Evolutionary conservation across 1,140 invertebrate species (phyloP), one percentile per base, ranked within the genome.

Genomic region (Cydia pomonella): DNA sequence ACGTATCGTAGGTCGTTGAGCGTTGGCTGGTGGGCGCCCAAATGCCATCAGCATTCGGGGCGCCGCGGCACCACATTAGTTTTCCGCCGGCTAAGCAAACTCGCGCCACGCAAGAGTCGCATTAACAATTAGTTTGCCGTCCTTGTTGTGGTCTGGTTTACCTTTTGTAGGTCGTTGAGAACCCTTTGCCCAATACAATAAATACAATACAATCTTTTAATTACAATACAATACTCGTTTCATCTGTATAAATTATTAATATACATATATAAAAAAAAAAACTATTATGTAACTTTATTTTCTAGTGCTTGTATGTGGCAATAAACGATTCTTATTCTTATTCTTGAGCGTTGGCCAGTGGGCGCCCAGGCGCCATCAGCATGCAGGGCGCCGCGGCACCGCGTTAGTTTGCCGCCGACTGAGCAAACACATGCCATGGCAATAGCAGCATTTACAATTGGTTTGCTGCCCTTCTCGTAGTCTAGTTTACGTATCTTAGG

Each of bases 81-180:
- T 89, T 87, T 82, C 82, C 75, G 83, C 82, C 78, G 79, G 82
- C 80, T 87, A 84, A 87, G 81, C 84, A 86, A 88, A 87, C 86
- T 81, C 80, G 81, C 82, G 80, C 77, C 80, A 80, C 80, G 81
- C 81, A 81, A 77, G n/a, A n/a, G n/a, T n/a, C n/a, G 86, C 85
- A 88, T 89, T 89, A 88, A 84, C 85, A 84, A 86, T n/a, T n/a
- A n/a, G n/a, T n/a, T n/a, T n/a, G n/a, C n/a, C n/a, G 87, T 91
- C 85, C 87, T 89, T 89, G 84, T 79, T n/a, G n/a, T n/a, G n/a
- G n/a, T n/a, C n/a, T n/a, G n/a, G n/a, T n/a, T n/a, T n/a, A n/a
- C n/a, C n/a, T n/a, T n/a, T n/a, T n/a, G n/a, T n/a, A n/a, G n/a
- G n/a, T n/a, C n/a, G n/a, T n/a, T n/a, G n/a, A n/a, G n/a, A n/a